phyloP scores from a whole-genome alignment of 2,888 invertebrate species.

The Carpatolechia fugitivella region DNA sequence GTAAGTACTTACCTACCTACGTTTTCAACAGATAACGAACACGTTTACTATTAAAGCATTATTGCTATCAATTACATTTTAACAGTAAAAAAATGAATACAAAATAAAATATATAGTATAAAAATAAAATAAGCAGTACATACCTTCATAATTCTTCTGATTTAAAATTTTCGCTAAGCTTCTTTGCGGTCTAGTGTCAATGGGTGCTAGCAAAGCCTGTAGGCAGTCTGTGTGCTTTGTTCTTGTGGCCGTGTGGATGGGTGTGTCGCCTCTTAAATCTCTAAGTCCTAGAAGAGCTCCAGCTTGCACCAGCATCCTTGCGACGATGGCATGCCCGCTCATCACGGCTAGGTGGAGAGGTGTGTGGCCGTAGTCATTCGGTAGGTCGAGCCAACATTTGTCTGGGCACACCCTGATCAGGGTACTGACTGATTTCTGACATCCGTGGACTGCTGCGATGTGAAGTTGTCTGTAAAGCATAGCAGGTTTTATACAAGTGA shows the following conservation, averaged over 20 bases:
- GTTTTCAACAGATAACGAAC: too few relatives aligned
- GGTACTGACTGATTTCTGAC: slow-evolving; percentile 84
- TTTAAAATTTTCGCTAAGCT: slow-evolving; percentile 81
- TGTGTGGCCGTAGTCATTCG: slow-evolving; percentile 89
- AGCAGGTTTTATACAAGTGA: too few relatives aligned
- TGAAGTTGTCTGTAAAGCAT: slow-evolving; percentile 86
- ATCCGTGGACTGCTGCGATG: slow-evolving; percentile 88
- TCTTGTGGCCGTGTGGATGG: slow-evolving; percentile 90
- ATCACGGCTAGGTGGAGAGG: slow-evolving; percentile 93
- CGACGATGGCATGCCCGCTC: slow-evolving; percentile 85
- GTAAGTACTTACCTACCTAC: too few relatives aligned
- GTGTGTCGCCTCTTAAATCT: slow-evolving; percentile 90
- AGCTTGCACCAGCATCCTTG: slow-evolving; percentile 87
- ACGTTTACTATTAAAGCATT: too few relatives aligned
- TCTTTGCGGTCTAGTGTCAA: slow-evolving; percentile 61
- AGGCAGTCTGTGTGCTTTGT: slow-evolving; percentile 85
- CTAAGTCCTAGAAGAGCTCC: slow-evolving; percentile 85
- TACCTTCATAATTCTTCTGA: slow-evolving; percentile 92
- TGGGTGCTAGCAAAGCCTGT: slow-evolving; percentile 84
- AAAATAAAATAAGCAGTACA: slow-evolving; percentile 50
- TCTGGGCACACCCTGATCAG: slow-evolving; percentile 89
- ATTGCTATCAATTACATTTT: too few relatives aligned
- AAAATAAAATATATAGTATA: neutral
- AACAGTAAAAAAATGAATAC: too few relatives aligned
- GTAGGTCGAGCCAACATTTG: slow-evolving; percentile 86